Conservation (phyloP, 2,797 vertebrate genomes). For the Euphonia xanthogaster region DNA sequence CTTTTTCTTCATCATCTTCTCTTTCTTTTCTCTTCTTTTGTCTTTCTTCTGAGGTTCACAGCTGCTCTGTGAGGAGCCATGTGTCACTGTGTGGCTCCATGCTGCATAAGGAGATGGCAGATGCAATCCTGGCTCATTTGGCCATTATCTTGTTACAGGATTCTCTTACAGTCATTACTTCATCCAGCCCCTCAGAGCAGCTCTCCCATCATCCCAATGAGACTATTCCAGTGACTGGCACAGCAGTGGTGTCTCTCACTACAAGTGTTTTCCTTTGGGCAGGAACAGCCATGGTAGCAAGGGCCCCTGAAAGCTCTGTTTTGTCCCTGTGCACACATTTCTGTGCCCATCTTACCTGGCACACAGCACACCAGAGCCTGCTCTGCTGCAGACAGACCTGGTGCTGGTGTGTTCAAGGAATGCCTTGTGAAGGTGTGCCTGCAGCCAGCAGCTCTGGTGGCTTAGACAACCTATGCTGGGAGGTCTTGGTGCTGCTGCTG, state of each 20-base stretch:
- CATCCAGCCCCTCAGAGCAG: background rate
- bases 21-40: background rate
- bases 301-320: background rate
- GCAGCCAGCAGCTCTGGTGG: background rate
- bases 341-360: background rate
- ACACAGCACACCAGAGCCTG: background rate
- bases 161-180: background rate
- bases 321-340: background rate
- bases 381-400: background rate
- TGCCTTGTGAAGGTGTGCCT: background rate
- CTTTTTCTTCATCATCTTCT: background rate
- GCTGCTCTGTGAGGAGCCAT: background rate
- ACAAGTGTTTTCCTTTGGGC: background rate
- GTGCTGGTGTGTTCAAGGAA: background rate
- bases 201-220: background rate
- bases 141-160: background rate
- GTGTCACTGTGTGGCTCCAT: background rate
- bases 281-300: background rate
- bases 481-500: background rate
- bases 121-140: background rate
- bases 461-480: background rate
- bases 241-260: background rate
- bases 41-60: background rate
- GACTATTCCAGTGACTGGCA: background rate
- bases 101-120: background rate